phyloP scores from a whole-genome alignment of 64 coral and sea anemone species.

The Dendronephthya gigantea region DNA sequence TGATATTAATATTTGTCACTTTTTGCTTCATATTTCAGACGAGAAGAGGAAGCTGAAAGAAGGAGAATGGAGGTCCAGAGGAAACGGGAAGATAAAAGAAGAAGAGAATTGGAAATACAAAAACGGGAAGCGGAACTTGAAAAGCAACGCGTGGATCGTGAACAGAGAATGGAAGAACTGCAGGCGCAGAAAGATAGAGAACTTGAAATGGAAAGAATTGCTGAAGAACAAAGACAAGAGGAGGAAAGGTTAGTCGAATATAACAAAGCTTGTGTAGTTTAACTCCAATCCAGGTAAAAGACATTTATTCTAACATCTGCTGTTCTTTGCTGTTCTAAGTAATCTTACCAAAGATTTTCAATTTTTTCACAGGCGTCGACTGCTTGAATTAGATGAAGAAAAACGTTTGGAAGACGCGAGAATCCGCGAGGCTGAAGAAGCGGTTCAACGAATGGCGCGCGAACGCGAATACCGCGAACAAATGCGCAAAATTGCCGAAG shows the following conservation, averaged over 20 bases:
- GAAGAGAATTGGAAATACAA: slow-evolving; percentile 64
- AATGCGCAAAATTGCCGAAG: slow-evolving; percentile 89
- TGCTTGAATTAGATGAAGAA: slow-evolving; percentile 63
- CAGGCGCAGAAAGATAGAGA: slow-evolving; percentile 48
- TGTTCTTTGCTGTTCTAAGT: no score
- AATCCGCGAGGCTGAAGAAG: slow-evolving; percentile 81
- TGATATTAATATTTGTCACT: no score
- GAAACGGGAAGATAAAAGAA: slow-evolving; percentile 84
- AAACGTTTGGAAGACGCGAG: slow-evolving; percentile 60
- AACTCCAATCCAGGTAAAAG: neutral
- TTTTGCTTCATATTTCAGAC: neutral
- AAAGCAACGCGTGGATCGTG: slow-evolving; percentile 57
- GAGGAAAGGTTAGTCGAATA: slow-evolving; percentile 42
- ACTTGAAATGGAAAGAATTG: slow-evolving; percentile 53
- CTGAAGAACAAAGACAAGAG: slow-evolving; percentile 57
- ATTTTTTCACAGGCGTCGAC: neutral
- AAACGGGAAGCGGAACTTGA: slow-evolving; percentile 75
- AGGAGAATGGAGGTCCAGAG: slow-evolving; percentile 68
- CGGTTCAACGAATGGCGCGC: slow-evolving; percentile 55
- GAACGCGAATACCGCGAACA: slow-evolving; percentile 77
- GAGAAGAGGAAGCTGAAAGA: slow-evolving; percentile 69
- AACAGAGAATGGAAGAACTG: slow-evolving; percentile 58
- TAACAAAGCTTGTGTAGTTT: neutral
- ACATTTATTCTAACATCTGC: no score
- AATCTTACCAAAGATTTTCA: neutral